Percentiles rank a stretch among this genome's conserved stretches.
These are phyloP conservation scores for Chaetoderma sp. DNA, from an alignment of 2,888 invertebrate species.

Conservation along the genomic window DNA sequence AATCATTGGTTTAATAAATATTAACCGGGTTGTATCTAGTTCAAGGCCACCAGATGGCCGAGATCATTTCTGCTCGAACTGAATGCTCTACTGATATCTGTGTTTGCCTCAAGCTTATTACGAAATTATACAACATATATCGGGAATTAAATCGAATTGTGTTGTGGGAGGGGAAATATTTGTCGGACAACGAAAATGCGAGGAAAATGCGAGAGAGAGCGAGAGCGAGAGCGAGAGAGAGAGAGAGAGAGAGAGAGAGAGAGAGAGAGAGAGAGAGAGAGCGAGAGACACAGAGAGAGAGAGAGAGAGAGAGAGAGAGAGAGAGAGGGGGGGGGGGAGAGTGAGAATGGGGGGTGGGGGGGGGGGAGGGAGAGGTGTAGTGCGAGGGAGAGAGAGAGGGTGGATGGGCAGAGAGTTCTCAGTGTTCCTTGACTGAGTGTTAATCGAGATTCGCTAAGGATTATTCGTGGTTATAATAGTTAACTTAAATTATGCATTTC, in stretches of 20 bases:
- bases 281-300: slow-evolving; percentile 1
- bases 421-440: too few species aligned
- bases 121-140: not conserved
- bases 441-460: too few species aligned
- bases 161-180: not conserved
- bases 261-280: slow-evolving; percentile 1
- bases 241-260: slow-evolving; percentile 12
- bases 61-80: not conserved
- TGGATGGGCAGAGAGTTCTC: too few species aligned
- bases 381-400: not conserved
- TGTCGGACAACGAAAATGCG: not conserved
- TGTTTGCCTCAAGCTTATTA: not conserved
- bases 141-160: not conserved
- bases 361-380: not conserved
- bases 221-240: too few species aligned
- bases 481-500: too few species aligned
- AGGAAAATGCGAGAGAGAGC: too few species aligned
- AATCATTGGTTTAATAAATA: too few species aligned
- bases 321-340: slow-evolving; percentile 2
- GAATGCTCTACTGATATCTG: not conserved
- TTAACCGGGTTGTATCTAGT: not conserved
- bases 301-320: not conserved
- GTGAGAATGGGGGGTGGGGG: slow-evolving; percentile 4
- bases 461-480: too few species aligned
- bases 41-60: not conserved